Evolutionary conservation across 1,140 invertebrate species (phyloP), one percentile per base, ranked within the genome.

Genomic region (Ruditapes philippinarum): DNA sequence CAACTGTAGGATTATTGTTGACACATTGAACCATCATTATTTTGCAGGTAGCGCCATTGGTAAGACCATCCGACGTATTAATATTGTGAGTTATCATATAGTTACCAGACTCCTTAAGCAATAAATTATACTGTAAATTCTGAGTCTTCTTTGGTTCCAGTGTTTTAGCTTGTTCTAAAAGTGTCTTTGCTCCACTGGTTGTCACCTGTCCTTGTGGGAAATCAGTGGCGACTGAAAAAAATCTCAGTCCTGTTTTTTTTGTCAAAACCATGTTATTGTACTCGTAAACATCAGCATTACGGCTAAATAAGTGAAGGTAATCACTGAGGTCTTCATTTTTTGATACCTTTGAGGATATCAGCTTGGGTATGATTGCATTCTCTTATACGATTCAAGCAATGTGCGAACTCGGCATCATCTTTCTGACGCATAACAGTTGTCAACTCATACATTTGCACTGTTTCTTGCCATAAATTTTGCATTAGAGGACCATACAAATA

Each of bases 371-470:
- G 82, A 4, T 88, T 88, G 57, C 78, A 87, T 87, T 92, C 89
- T 5, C 87, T 65, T 7, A 92, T 40, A 33, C 87, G 57, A 45
- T 92, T 92, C 1, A 92, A 57, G 19, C 88, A 49, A 22, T 89
- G 11, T 31, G 89, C 85, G 88, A 90, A 89, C 19, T 33, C 17
- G 7, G 51, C 54, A 81, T 84, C 80, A 82, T 91, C 65, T 87
- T 82, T 92, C 74, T 91, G 89, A 19, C 89, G 17, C 91, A 91
- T 92, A 45, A 91, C 70, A 5, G 70, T 74, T 78, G 65, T 90
- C 45, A 91, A 54, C 68, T 91, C 65, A 88, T 33, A 88, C n/a
- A 91, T 49, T 25, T 68, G n/a, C 2, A 91, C 51, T 22, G 62
- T 25, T 19, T 91, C 83, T 54, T 79, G 40, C 87, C 87, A 91